Base-by-base conservation (phyloP, 2,797 vertebrate genomes). In the Cossypha heuglini region DNA sequence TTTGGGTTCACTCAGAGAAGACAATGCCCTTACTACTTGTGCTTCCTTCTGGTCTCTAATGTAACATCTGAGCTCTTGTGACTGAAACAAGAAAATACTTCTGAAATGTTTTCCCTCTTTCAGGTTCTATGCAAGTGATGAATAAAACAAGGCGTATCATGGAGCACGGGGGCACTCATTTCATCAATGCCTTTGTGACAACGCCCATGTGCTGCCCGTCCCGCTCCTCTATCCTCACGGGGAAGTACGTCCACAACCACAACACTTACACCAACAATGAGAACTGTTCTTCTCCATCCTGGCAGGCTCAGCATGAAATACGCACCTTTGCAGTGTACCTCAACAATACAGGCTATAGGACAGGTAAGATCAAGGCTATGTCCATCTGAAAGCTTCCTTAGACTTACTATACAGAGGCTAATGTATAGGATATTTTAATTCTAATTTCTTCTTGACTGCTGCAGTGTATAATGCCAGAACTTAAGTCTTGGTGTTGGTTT, bases 251-350 rank as follows among this genome's bases (percentile, higher is more conserved):
- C 29, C 99, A 99, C 98, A 99, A 99, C 96, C 99, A 99, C 98
- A 99, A 99, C 98, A 99, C 99, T 71, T 99, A 99, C 98, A 99
- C 99, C 64, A 99, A 99, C 98, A 99, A 99, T 1, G 99, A 99
- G 97, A 99, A 99, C 98, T 99, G 99, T 74, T 99, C 99, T 26
- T 99, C 99, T 7, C 97, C 98, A 2, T 99, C 99, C 71, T 99
- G 99, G 99, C 99, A 99, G 96, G 98, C 98, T 6, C 99, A 99
- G 97, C 99, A 99, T 1, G 99, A 99, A 95, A 97, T 97, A 1
- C 98, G 98, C 38, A 99, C 98, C 4, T 99, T 99, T 29, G 98
- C 99, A 3, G 99, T 99, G 63, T 99, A 99, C 97, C 99, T 99
- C 94, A 99, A 99, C 97, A 98, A 98, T 97, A 99, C 99, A 0